Evolutionary conservation across 2,113 vertebrate genomes (phyloP).

Genomic region (Corythornis cristatus): DNA sequence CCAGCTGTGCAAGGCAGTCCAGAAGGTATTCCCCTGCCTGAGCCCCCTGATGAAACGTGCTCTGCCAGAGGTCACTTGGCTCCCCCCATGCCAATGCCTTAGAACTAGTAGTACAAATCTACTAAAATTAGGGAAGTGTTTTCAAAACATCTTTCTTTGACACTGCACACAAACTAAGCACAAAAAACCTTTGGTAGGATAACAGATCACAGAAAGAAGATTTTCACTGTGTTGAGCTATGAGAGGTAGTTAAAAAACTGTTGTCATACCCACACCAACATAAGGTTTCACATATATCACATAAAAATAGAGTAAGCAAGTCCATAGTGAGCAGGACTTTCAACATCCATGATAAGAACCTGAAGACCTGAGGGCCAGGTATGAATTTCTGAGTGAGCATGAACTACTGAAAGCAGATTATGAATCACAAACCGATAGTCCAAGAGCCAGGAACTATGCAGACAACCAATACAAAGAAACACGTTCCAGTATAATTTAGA

Average conservation of each 20-base stretch:
- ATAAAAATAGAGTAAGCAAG: not conserved
- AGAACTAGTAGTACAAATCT: not conserved
- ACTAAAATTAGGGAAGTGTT: not conserved
- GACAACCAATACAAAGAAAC: not conserved
- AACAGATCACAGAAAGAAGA: not conserved
- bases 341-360: not conserved
- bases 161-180: not conserved
- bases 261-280: not conserved
- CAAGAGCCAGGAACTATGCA: not conserved
- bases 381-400: not conserved
- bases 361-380: not conserved
- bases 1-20: not conserved
- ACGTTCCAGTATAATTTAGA: not conserved
- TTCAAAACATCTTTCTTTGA: not conserved
- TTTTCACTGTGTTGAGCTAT: not conserved
- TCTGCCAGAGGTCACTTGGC: not conserved
- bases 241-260: not conserved
- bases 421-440: not conserved
- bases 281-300: not conserved
- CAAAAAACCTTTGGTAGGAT: not conserved
- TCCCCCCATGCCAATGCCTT: not conserved
- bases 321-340: not conserved
- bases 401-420: not conserved
- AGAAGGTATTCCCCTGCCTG: not conserved
- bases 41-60: not conserved